phyloP scores from a whole-genome alignment of 2,797 vertebrate species.

The Pachyuromys duprasi region DNA sequence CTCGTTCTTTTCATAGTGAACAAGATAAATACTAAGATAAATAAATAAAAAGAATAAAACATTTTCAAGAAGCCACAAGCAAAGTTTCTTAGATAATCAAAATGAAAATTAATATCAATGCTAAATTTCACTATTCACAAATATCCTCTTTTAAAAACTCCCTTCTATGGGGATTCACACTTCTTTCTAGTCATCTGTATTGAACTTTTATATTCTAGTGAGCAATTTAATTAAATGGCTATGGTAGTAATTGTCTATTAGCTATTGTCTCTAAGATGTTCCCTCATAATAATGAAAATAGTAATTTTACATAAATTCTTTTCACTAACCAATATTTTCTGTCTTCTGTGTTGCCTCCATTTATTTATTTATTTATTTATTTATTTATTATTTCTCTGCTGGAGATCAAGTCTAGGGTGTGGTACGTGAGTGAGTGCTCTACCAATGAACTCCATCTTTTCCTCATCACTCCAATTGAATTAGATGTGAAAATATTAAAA shows the following conservation, averaged over 20 bases:
- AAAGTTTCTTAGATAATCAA: constrained; percentile 10
- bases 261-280: not conserved
- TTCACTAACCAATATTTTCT: not conserved
- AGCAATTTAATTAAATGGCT: not conserved
- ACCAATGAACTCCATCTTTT: not conserved
- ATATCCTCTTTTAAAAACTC: not conserved
- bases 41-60: not conserved
- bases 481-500: not conserved
- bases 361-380: constrained; percentile 11
- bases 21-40: not conserved
- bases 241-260: not conserved
- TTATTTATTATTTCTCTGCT: not conserved
- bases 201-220: not conserved
- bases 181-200: not conserved
- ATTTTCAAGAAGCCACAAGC: constrained; percentile 40
- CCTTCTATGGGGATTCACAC: not conserved
- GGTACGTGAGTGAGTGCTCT: not conserved
- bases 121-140: constrained; percentile 8
- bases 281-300: not conserved
- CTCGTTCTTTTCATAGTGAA: not conserved
- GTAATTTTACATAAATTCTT: not conserved
- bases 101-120: constrained; percentile 16
- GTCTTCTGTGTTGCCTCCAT: not conserved
- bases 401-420: not conserved
- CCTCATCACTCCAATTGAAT: constrained; percentile 2